phyloP scores from a whole-genome alignment of 1,140 invertebrate genomes.

The Neocloeon triangulifer region DNA sequence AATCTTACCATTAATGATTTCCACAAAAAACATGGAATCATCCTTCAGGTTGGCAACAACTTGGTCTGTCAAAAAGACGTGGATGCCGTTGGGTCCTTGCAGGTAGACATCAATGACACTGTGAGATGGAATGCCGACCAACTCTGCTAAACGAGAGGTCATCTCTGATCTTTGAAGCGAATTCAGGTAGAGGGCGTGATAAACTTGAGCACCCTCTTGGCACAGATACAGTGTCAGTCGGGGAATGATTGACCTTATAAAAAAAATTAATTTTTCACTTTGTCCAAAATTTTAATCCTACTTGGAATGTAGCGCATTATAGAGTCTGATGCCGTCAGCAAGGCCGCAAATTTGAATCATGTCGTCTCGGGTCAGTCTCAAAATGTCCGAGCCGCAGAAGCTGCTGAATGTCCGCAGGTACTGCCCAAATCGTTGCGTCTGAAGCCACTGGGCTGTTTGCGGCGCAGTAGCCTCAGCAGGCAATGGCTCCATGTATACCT shows the following conservation, averaged over 20 bases:
- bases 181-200: constrained; percentile 59
- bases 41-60: constrained; percentile 39
- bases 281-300: constrained; percentile 18
- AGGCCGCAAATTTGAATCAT: constrained; percentile 83
- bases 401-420: constrained; percentile 54
- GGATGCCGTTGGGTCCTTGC: constrained; percentile 49
- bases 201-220: constrained; percentile 34
- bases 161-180: constrained; percentile 39
- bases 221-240: constrained; percentile 60
- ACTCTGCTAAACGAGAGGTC: constrained; percentile 32
- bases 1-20: constrained; percentile 16
- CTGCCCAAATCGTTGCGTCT: constrained; percentile 46
- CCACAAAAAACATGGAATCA: constrained; percentile 33
- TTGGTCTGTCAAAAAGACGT: constrained; percentile 50
- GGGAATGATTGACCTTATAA: constrained; percentile 39
- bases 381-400: constrained; percentile 70
- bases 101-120: constrained; percentile 39
- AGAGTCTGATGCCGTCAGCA: constrained; percentile 73
- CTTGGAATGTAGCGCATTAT: constrained; percentile 66
- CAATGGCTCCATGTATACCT: too few relatives aligned
- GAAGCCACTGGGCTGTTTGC: constrained; percentile 63
- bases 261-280: constrained; percentile 5
- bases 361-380: constrained; percentile 69
- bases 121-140: constrained; percentile 28
- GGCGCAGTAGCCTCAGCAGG: constrained; percentile 35